These are phyloP conservation scores for Brachionus paranguensis DNA, from an alignment of 1,140 invertebrate species.

Conservation along the genomic window DNA sequence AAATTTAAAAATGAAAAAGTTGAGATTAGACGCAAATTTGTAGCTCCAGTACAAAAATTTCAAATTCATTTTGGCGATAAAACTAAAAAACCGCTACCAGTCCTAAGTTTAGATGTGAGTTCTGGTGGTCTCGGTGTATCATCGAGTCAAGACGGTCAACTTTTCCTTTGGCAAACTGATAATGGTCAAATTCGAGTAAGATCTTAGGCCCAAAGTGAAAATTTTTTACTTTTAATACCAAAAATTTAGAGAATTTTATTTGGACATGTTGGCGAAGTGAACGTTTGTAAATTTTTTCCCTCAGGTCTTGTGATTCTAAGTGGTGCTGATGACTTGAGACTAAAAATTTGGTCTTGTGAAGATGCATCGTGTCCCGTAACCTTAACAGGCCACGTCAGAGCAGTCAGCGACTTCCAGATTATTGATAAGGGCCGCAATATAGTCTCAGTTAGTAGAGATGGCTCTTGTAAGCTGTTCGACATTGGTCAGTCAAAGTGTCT, in stretches of 20 bases:
- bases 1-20: neutral
- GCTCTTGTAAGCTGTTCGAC: slow-evolving; percentile 66
- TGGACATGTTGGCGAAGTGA: slow-evolving; percentile 66
- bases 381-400: slow-evolving; percentile 63
- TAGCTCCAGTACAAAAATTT: slow-evolving; percentile 2
- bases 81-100: slow-evolving; percentile 45
- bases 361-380: slow-evolving; percentile 65
- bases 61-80: neutral
- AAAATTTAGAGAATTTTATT: slow-evolving; percentile 58
- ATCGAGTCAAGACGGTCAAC: slow-evolving; percentile 60
- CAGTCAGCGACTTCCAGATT: slow-evolving; percentile 61
- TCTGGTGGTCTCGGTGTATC: slow-evolving; percentile 62
- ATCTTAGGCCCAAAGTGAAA: slow-evolving; percentile 40
- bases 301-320: slow-evolving; percentile 66
- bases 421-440: slow-evolving; percentile 69
- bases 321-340: slow-evolving; percentile 65
- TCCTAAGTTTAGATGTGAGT: slow-evolving; percentile 60
- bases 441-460: slow-evolving; percentile 68
- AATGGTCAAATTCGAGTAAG: slow-evolving; percentile 59
- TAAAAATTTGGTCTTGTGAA: slow-evolving; percentile 67
- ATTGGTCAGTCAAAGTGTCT: slow-evolving; percentile 62
- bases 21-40: neutral
- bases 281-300: slow-evolving; percentile 67
- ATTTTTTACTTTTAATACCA: slow-evolving; percentile 40
- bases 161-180: slow-evolving; percentile 63